These are phyloP conservation scores for Apis mellifera DNA, from an alignment of 1,140 invertebrate species.

Conservation along the genomic window DNA sequence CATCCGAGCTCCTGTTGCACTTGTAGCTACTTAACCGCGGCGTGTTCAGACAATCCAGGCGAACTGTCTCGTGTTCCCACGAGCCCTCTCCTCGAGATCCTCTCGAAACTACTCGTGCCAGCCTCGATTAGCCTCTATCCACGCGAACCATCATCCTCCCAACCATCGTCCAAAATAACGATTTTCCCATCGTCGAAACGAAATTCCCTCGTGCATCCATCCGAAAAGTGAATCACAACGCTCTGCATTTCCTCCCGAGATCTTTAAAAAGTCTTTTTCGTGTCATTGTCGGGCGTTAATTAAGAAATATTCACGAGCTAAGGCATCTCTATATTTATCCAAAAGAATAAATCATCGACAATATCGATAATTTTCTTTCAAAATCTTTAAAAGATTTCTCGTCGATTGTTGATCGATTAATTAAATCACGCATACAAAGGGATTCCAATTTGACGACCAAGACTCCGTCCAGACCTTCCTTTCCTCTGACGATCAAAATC, in stretches of 20 bases:
- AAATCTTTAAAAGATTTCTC: background rate
- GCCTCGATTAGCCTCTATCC: slow-evolving; percentile 24
- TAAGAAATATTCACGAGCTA: too few species aligned
- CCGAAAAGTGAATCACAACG: too few species aligned
- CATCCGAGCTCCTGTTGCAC: slow-evolving; percentile 12
- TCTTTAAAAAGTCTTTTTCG: background rate
- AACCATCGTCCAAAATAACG: background rate
- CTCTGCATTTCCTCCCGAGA: background rate
- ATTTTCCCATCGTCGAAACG: background rate
- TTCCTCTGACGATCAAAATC: too few species aligned
- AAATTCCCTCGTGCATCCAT: too few species aligned
- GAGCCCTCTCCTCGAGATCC: slow-evolving; percentile 3
- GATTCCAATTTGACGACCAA: slow-evolving; percentile 61
- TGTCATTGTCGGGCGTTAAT: too few species aligned
- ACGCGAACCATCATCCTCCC: background rate
- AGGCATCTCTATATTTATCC: too few species aligned
- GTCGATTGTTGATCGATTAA: slow-evolving; percentile 43
- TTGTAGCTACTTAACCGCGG: slow-evolving; percentile 32
- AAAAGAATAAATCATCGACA: too few species aligned
- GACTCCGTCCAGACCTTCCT: slow-evolving; percentile 17
- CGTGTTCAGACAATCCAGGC: slow-evolving; percentile 23
- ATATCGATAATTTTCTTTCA: background rate
- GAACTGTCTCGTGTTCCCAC: slow-evolving; percentile 37
- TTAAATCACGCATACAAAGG: slow-evolving; percentile 27
- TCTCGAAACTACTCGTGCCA: slow-evolving; percentile 41